phyloP scores from a whole-genome alignment of 1,140 invertebrate species.

The Episyrphus balteatus region DNA sequence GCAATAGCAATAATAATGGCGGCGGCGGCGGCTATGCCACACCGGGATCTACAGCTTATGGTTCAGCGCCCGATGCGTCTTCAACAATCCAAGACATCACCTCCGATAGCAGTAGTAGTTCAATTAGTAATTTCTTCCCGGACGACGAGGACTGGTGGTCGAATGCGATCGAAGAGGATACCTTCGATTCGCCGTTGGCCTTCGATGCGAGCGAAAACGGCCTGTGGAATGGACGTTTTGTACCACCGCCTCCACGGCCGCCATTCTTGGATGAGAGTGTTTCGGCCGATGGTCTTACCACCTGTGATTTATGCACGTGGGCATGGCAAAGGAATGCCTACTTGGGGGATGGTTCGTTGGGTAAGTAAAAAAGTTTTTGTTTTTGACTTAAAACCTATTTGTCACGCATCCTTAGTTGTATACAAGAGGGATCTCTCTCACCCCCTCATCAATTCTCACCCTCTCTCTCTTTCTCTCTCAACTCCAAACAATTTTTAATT shows the following conservation, averaged over 20 bases:
- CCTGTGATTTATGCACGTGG: slow-evolving; percentile 61
- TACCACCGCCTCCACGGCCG: slow-evolving; percentile 54
- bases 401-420: not conserved
- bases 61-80: no score
- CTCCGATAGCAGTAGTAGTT: not conserved
- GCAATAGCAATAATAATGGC: slow-evolving; percentile 7
- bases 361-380: slow-evolving; percentile 17
- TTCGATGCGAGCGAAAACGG: slow-evolving; percentile 49
- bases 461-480: not conserved
- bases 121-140: slow-evolving; percentile 16
- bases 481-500: not conserved
- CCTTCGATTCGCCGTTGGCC: slow-evolving; percentile 41
- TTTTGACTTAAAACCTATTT: not conserved
- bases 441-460: not conserved
- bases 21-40: no score
- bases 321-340: slow-evolving; percentile 40
- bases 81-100: no score
- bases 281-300: slow-evolving; percentile 53
- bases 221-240: slow-evolving; percentile 53
- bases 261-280: slow-evolving; percentile 51
- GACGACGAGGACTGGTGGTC: slow-evolving; percentile 32
- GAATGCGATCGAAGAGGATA: slow-evolving; percentile 37
- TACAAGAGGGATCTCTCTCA: not conserved
- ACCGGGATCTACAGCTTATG: no score
- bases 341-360: slow-evolving; percentile 34